A percentile compares a stretch with the other conserved stretches of the same genome.
Conservation (phyloP, 2,888 invertebrate genomes). For the Steinernema scapterisci region DNA sequence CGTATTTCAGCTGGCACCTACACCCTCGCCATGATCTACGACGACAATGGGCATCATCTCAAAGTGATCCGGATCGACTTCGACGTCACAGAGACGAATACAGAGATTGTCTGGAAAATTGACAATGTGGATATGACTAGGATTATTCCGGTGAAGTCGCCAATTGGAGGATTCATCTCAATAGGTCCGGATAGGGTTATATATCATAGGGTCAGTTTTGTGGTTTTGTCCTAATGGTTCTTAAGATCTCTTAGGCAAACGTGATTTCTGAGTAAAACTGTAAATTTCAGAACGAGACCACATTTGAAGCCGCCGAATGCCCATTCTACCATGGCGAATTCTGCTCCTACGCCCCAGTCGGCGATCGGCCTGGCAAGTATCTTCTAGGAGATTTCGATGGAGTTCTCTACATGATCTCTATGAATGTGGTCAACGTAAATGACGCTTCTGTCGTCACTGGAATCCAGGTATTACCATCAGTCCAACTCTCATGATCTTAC, state of each 20-base stretch:
- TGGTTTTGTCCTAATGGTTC: background rate
- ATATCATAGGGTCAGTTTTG: slow-evolving; percentile 79
- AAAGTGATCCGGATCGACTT: slow-evolving; percentile 94
- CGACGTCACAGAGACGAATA: slow-evolving; percentile 86
- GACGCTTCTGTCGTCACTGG: slow-evolving; percentile 75
- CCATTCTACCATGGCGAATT: slow-evolving; percentile 71
- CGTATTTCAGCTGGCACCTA: background rate
- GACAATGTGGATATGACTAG: slow-evolving; percentile 85
- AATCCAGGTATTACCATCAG: background rate
- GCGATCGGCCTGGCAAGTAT: slow-evolving; percentile 73
- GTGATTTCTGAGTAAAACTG: no score
- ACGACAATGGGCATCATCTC: slow-evolving; percentile 77
- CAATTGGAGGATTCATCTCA: slow-evolving; percentile 91
- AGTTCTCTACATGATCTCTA: slow-evolving; percentile 86
- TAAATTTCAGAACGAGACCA: slow-evolving; percentile 33
- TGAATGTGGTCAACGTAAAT: slow-evolving; percentile 83
- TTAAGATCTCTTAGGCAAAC: no score
- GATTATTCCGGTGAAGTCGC: slow-evolving; percentile 92
- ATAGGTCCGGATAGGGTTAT: slow-evolving; percentile 96
- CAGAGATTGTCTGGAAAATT: slow-evolving; percentile 82
- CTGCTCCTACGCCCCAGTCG: slow-evolving; percentile 90
- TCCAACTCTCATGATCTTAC: background rate
- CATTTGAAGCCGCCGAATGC: slow-evolving; percentile 49
- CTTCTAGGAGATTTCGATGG: slow-evolving; percentile 92
- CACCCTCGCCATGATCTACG: slow-evolving; percentile 54